Base-by-base conservation (phyloP, 2,888 invertebrate genomes). In the Tenthredo mesomela region DNA sequence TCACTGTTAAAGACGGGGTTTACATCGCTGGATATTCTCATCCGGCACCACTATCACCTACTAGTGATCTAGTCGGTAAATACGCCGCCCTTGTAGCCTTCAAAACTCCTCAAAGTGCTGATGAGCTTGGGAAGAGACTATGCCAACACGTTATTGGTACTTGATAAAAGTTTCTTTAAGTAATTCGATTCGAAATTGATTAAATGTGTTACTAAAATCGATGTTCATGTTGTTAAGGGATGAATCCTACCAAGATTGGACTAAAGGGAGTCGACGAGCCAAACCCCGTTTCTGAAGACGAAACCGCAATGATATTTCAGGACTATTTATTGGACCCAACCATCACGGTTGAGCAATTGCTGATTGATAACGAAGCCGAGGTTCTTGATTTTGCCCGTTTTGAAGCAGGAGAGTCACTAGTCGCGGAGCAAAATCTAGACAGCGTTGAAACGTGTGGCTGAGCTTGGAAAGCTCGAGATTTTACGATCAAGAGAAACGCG, bases 111-210 rank as follows among this genome's bases (percentile, higher is more conserved):
- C 93, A 94, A 73, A 93, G 94, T 25, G 87, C 89, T 21, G 90
- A 93, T 43, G 91, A 94, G 75, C 90, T 97, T 12, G 97, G 97
- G 25, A 95, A 95, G 88, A 96, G 97, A 90, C 93, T 99, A 9
- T 98, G 98, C 91, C 98, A 99, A 92, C 99, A 99, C 91, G 96
- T 99, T 89, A 97, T 99, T 33, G 98, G 96, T 93, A 93, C 93
- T 87, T 21, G 9, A 73, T 33, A 0, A 21, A 21, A 58, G 6
- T 58, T 43, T n/a, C 7, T 29, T 58, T 7, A 25, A 70, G n/a
- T 37, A 43, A 40, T 43, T 43, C 10, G 12, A n/a, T 10, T 5
- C 10, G 40, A 43, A 43, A 73, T 12, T 43, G 10, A 33, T 37
- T 70, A 4, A 18, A 5, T 71, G 6, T 71, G 9, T 9, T 73